These are phyloP conservation scores for Protonemura montana DNA, from an alignment of 2,888 invertebrate species.

Conservation along the genomic window DNA sequence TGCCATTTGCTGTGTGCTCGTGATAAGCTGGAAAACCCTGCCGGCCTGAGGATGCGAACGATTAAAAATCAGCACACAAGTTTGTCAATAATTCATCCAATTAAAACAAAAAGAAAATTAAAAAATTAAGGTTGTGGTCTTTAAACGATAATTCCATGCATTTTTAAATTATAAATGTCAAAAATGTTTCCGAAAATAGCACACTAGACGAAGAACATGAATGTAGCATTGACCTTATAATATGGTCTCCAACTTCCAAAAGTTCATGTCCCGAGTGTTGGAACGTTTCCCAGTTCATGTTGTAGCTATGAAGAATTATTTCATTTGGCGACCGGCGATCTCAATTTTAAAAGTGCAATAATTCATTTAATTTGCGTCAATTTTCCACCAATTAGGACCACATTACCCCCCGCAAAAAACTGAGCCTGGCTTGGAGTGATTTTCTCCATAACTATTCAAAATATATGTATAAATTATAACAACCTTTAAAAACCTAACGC, in stretches of 20 bases:
- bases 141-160: not conserved
- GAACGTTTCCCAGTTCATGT: not conserved
- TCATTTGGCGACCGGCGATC: not conserved
- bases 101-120: not conserved
- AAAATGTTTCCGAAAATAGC: not conserved
- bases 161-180: not conserved
- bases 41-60: too few relatives aligned
- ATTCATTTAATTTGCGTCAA: too few relatives aligned
- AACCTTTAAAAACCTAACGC: too few relatives aligned
- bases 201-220: not conserved
- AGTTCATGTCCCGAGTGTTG: not conserved
- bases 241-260: not conserved
- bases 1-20: not conserved
- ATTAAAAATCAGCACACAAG: too few relatives aligned
- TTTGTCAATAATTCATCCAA: too few relatives aligned
- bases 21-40: too few relatives aligned
- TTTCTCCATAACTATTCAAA: too few relatives aligned
- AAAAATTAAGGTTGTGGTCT: not conserved
- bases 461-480: too few relatives aligned
- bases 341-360: not conserved
- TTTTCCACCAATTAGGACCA: too few relatives aligned
- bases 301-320: not conserved
- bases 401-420: too few relatives aligned
- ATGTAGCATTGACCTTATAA: not conserved
- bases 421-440: too few relatives aligned